phyloP scores from a whole-genome alignment of 2,113 vertebrate genomes.

The Oostethus manadensis region DNA sequence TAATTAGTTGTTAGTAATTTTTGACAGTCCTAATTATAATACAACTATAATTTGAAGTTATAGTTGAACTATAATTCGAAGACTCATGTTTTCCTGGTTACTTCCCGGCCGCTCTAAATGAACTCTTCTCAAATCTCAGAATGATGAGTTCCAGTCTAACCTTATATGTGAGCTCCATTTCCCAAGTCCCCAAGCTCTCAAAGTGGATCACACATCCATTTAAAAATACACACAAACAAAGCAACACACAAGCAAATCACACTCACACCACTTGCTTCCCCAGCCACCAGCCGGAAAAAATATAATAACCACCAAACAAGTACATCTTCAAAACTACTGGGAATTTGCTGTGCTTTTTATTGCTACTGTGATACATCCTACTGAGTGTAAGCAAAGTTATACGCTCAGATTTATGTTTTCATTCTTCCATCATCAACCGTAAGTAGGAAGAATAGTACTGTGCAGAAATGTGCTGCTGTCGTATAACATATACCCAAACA shows the following conservation, averaged over 20 bases:
- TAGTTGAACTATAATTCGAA: too few relatives aligned
- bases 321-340: constrained; percentile 45
- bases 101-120: constrained; percentile 73
- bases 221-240: constrained; percentile 29
- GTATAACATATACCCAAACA: too few relatives aligned
- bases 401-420: constrained; percentile 22
- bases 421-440: constrained; percentile 9
- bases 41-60: too few relatives aligned
- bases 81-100: constrained; percentile 48
- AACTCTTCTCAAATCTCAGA: constrained; percentile 74
- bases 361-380: constrained; percentile 37
- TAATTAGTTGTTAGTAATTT: too few relatives aligned
- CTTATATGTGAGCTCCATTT: constrained; percentile 78
- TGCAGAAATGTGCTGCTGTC: neutral
- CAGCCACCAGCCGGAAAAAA: constrained; percentile 28
- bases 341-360: constrained; percentile 56
- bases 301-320: constrained; percentile 61
- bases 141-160: constrained; percentile 76
- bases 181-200: constrained; percentile 71
- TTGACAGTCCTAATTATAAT: too few relatives aligned
- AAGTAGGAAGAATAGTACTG: constrained; percentile 8
- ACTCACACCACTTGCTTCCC: constrained; percentile 18
- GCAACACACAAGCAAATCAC: constrained; percentile 33
- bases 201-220: constrained; percentile 55
- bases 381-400: constrained; percentile 19